Base-by-base conservation (phyloP, 2,888 invertebrate species). In the Pristionchus maxplancki region DNA sequence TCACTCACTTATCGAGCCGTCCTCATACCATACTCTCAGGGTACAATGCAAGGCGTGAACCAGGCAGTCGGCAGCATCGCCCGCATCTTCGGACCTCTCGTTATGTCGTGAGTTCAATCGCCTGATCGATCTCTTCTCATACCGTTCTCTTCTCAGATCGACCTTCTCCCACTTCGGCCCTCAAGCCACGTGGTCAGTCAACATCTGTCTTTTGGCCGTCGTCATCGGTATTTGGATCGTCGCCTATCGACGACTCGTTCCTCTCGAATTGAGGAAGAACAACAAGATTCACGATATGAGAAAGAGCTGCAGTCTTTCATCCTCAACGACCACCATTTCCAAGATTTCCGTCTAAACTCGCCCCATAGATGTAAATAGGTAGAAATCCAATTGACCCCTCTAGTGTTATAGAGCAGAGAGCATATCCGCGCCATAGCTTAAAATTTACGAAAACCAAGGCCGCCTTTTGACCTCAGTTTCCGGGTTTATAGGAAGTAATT, bases 11-110 rank as follows among this genome's bases (percentile, higher is more conserved):
- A 28, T n/a, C 83, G 37, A 50, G 13, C 58, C 31, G 37, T 58
- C 31, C 37, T 31, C 34, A 67, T 44, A 74, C 74, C 37, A 34
- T 20, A 88, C 34, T 28, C 48, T 44, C 40, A 89, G 88, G 92
- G 91, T 17, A 90, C 89, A 20, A 90, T 92, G 91, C 92, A 92
- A 78, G 92, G 92, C 5, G 74, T 92, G 44, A 92, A 92, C 53
- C 92, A 92, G 62, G 91, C 91, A 17, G 90, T 91, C 28, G 92
- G 92, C 48, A 90, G 89, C 58, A 87, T 92, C 48, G 92, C 91
- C 6, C 87, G 91, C 17, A 91, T 91, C 40, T 87, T 91, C 74
- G 91, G 91, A 15, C 91, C 91, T 6, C 50, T 91, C 24, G 64
- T 91, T 53, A 92, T 91, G 90, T 90, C 90, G 90, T 90, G 50